Base-by-base conservation (phyloP, 2,888 invertebrate genomes). In the Spilarctia lutea region DNA sequence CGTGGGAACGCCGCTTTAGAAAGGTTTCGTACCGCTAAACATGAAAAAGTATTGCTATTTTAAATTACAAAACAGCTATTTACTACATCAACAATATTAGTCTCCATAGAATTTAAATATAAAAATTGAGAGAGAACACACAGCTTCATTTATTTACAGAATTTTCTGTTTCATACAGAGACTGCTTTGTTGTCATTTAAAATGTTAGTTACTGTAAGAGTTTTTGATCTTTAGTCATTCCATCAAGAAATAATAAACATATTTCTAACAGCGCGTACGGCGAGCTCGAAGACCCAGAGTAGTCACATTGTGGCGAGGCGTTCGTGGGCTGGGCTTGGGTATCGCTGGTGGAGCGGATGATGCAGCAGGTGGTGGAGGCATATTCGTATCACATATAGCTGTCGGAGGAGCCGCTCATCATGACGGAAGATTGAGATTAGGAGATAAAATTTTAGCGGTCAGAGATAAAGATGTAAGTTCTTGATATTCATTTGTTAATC, bases 361-460 rank as follows among this genome's bases (percentile, higher is more conserved):
- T 68, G 95, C 93, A 24, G 94, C 94, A 27, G 95, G 95, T 0
- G 96, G 96, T n/a, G 95, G 92, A 20, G 95, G 96, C 63, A 93
- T 96, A 72, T 96, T 96, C 78, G 93, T 96, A 74, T 96, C 96
- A 48, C 96, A 96, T 84, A 95, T 96, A 76, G 95, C 96, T 13
- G 93, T 92, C 24, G 96, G 96, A 42, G 96, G 96, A 0, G 96
- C 96, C 0, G 96, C 96, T 2, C 94, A 95, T 76, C 92, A 94
- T 75, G 95, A 95, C 70, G 94, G 96, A 78, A 93, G 95, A 90
- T 90, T 96, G 81, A 92, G 94, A 83, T 85, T 96, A 87, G 96
- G 96, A 77, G 96, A 96, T 91, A 94, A 95, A 87, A 95, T 96
- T 87, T 89, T 96, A 83, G 96, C 96, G 81, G 96, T 96, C 56